These are phyloP conservation scores for Manacus vitellinus DNA, from an alignment of 2,113 vertebrate species.

Conservation along the genomic window DNA sequence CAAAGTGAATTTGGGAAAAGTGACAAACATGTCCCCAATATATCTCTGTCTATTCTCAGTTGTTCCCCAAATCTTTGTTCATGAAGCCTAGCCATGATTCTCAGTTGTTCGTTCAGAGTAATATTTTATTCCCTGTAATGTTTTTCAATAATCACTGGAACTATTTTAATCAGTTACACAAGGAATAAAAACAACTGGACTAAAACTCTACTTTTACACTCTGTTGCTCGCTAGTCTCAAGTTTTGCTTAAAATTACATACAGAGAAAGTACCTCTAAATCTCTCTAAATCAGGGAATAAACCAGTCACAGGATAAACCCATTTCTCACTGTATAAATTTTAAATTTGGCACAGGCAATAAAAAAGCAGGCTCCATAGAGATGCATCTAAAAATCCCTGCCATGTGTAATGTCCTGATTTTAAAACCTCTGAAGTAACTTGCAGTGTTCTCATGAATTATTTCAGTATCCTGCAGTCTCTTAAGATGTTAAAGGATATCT, in stretches of 20 bases:
- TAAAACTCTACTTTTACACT: background rate
- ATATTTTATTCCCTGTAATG: background rate
- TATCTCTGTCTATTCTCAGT: background rate
- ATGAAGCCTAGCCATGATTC: background rate
- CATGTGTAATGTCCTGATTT: background rate
- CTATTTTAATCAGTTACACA: background rate
- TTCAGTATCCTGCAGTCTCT: background rate
- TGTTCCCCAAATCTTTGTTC: background rate
- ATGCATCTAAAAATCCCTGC: background rate
- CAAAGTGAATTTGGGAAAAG: constrained; percentile 10
- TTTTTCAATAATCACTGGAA: background rate
- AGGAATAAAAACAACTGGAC: background rate
- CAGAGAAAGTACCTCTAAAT: constrained; percentile 10
- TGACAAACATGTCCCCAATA: background rate
- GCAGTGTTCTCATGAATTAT: background rate
- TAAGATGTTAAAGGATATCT: background rate
- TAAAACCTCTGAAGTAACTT: constrained; percentile 6
- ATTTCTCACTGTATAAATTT: constrained; percentile 45
- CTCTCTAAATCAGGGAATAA: background rate
- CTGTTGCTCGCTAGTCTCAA: background rate
- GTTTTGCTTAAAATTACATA: constrained; percentile 6
- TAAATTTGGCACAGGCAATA: constrained; percentile 66
- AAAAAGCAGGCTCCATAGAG: background rate
- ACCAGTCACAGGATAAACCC: constrained; percentile 3
- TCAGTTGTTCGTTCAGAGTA: background rate